Percentiles rank a stretch among this genome's conserved stretches.
Evolutionary conservation across 92 coral and sea anemone genomes (phyloP).

Genomic region (Umimayanthus chanpuru): DNA sequence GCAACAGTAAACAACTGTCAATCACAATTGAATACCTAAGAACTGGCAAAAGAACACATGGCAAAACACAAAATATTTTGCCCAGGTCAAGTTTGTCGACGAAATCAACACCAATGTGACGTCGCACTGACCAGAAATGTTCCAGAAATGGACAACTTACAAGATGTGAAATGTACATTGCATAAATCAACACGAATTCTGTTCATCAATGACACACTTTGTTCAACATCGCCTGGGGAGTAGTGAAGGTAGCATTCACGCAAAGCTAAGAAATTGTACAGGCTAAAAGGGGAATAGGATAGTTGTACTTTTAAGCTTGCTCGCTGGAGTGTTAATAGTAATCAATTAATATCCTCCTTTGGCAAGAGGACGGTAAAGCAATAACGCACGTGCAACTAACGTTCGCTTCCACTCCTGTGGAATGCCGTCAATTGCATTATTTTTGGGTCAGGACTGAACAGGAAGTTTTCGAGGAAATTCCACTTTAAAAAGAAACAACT

Average conservation of each 20-base stretch:
- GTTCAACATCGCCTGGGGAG: not conserved
- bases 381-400: constrained; percentile 15
- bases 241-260: not conserved
- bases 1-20: not conserved
- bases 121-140: not conserved
- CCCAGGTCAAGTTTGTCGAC: not conserved
- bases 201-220: not conserved
- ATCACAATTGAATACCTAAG: not conserved
- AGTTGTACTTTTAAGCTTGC: not conserved
- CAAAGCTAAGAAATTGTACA: not conserved
- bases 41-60: not conserved
- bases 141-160: constrained; percentile 4
- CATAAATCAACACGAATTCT: constrained; percentile 17
- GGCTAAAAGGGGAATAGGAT: not conserved
- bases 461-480: constrained; percentile 12
- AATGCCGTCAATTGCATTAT: constrained; percentile 13
- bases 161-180: constrained; percentile 20
- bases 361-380: constrained; percentile 6
- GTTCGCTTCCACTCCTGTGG: constrained; percentile 3
- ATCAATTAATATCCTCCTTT: not conserved
- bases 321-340: not conserved
- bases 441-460: no score
- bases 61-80: not conserved
- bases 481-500: not conserved
- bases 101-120: not conserved